Base-by-base conservation (phyloP, 2,888 invertebrate genomes). In the Lasioglossum figueresi region DNA sequence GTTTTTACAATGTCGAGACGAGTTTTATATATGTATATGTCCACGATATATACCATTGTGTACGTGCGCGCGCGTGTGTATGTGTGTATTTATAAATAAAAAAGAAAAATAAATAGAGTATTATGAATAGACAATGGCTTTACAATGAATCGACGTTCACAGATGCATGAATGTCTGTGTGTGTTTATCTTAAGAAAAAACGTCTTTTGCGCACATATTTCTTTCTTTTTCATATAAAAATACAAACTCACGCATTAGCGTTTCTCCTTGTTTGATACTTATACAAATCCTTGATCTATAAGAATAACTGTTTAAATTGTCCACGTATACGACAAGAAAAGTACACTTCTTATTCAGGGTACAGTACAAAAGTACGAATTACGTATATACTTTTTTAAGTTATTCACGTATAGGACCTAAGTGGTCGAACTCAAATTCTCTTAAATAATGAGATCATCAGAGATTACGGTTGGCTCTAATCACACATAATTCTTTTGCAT, bases 341-440 rank as follows among this genome's bases (percentile, higher is more conserved):
- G 31, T 37, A 27, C 31, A 45, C 52, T 75, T 78, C 34, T 52
- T 23, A 79, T 3, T 27, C 10, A 27, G 63, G 76, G 63, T 40
- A 59, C 16, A 37, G n/a, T 79, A 81, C 84, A 87, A 77, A 79
- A 84, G 82, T 84, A 84, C 79, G 86, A 87, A 80, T 84, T 84
- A 84, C 79, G 83, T 76, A 83, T 87, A 86, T 86, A 83, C 59
- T 83, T 80, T 75, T 82, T 78, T 34, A 75, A 80, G 75, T 63
- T 63, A 80, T 76, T 86, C 68, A 76, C 75, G 40, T 48, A 34
- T 16, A 73, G 31, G 27, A 59, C 37, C 34, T 10, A 37, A 56
- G 34, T 2, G 1, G 59, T 3, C 48, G 4, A 27, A n/a, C 48
- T 73, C 37, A 70, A 48, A 84, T 71, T 43, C 27, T 27, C 70